Evolutionary conservation across 2,797 vertebrate species (phyloP), one percentile per base, ranked within the genome.

Genomic region (Eleutherodactylus coqui): DNA sequence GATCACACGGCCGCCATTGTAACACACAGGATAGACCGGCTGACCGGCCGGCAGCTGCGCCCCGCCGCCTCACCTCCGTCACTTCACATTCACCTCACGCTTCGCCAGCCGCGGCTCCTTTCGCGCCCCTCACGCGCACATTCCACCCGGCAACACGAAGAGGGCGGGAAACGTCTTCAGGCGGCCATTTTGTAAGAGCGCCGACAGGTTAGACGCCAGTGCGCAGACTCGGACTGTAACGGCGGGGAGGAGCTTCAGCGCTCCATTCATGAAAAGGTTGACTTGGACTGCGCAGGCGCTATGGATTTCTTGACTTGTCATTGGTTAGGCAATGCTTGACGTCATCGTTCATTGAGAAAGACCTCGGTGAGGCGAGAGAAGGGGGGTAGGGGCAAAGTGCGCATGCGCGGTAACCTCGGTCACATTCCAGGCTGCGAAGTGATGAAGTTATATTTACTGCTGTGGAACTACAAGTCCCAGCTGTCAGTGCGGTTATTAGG

Each of bases 131-230:
- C 24, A 55, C 47, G 24, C 47, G 4, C 27, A 62, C 53, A 34
- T 3, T 32, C 14, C 83, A 80, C 45, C 62, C 55, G 36, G 62
- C 64, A 29, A 34, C 29, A 11, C 24, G 9, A 29, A 43, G n/a
- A 78, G 36, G 32, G 85, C 86, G 81, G 86, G 86, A 87, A 84
- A 45, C 41, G 21, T 69, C 64, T 51, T 87, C 34, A 79, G 17
- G 82, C 86, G 34, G 82, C 82, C 86, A 87, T 86, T 77, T 86
- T 86, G 85, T 82, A 86, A 82, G 36, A 77, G 79, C 58, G 79
- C 85, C 32, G 79, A 67, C 29, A 83, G 75, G 36, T 17, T 38
- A 4, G 21, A 16, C 21, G 6, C 4, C 34, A 85, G 47, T 51
- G 75, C 58, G 83, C 83, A 78, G 21, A 64, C 83, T 51, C 75